Evolutionary conservation across 2,888 invertebrate species (phyloP).

Genomic region (Drosophila multiciliata): DNA sequence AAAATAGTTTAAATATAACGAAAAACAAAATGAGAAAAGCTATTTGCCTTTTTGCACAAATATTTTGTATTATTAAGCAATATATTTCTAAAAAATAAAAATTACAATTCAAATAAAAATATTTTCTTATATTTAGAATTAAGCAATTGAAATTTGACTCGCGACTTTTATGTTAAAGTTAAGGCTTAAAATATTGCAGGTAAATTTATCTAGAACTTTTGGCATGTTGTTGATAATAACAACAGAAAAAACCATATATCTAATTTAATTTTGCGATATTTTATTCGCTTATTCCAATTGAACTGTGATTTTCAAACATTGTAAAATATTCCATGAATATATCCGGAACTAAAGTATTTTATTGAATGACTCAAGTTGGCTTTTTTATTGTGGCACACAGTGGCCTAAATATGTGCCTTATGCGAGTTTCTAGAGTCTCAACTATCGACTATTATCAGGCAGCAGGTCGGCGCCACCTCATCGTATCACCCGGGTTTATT

Average conservation of each 20-base stretch:
- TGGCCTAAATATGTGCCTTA: constrained; percentile 33
- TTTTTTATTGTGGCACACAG: not conserved
- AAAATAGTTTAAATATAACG: no score
- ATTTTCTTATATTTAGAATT: no score
- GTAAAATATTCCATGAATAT: constrained; percentile 40
- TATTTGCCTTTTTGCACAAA: not conserved
- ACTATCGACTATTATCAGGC: constrained; percentile 11
- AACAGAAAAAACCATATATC: not conserved
- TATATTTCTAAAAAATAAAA: not conserved
- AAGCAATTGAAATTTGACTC: no score
- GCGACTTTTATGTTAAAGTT: no score
- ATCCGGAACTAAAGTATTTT: not conserved
- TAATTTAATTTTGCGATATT: constrained; percentile 10
- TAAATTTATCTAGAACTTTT: not conserved
- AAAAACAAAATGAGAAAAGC: not conserved
- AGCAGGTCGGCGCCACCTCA: constrained; percentile 21
- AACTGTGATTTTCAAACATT: constrained; percentile 65
- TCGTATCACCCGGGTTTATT: constrained; percentile 7
- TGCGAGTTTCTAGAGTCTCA: constrained; percentile 23
- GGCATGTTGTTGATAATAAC: not conserved
- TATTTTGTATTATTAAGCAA: not conserved
- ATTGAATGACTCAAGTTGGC: not conserved
- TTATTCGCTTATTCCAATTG: constrained; percentile 69
- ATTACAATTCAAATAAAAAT: not conserved
- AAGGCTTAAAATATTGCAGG: no score